Base-by-base conservation (phyloP, 2,888 invertebrate species). In the Sarcophaga variegata region DNA sequence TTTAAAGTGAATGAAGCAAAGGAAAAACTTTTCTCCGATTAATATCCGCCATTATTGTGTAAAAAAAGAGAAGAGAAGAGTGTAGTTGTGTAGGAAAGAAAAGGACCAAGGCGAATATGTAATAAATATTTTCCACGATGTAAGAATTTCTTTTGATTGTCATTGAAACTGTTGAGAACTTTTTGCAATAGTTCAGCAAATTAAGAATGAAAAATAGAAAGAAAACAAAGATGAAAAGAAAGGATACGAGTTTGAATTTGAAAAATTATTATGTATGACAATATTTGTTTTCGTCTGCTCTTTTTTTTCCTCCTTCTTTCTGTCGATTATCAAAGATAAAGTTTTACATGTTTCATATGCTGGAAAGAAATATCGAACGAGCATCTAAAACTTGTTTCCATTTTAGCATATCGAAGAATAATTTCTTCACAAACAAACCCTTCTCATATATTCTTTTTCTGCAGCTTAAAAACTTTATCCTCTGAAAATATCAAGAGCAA, bases 321-420 rank as follows among this genome's bases (percentile, higher is more conserved):
- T 70, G 8, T 37, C 59, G 64, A 54, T 54, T 54, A 54, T 54
- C 54, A 54, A 64, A 27, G 66, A 71, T 60, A 77, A 82, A 77
- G 64, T 82, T 77, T 70, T 47, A 2, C 47, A n/a, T 64, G 64
- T 47, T 45, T 14, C 11, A 22, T 45, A 14, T 64, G 69, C 60
- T 71, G 47, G 4, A 2, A 3, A 12, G 14, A 54, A 59, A 63
- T 71, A 49, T 71, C 64, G 17, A 45, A 49, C 63, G 37, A 82
- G 70, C 69, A 71, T 71, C 70, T 2, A 14, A 75, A 82, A 82
- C 20, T 71, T 77, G 59, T 66, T 71, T 66, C 59, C 59, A 66
- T 70, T 71, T 37, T 37, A 59, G 27, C 67, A 59, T 20, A 60
- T 62, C 17, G 17, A 54, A 54, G 12, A 54, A 37, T 37, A 37